Evolutionary conservation across 2,113 vertebrate genomes (phyloP).

Genomic region (Vulpes vulpes): DNA sequence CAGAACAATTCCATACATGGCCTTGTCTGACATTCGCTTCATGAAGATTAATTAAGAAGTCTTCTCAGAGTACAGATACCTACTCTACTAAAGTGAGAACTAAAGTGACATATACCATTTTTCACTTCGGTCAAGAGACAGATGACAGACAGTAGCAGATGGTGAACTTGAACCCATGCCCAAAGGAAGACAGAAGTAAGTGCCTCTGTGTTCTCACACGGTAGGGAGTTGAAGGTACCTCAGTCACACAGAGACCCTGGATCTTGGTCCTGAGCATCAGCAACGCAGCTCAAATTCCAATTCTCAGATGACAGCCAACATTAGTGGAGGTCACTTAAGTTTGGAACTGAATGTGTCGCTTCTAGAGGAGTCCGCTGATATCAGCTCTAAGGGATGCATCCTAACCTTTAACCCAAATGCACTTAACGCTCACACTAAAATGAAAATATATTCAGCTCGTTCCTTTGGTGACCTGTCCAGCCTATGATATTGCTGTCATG

Average conservation of each 20-base stretch:
- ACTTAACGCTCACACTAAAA: background rate
- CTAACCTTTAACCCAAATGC: background rate
- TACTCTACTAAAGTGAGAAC: background rate
- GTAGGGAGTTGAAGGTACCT: background rate
- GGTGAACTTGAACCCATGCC: background rate
- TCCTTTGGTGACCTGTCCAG: background rate
- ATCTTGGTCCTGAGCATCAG: background rate
- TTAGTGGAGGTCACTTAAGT: too few relatives aligned
- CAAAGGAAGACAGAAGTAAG: background rate
- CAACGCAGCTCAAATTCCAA: background rate
- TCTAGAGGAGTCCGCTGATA: background rate
- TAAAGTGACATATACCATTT: constrained; percentile 57
- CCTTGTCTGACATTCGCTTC: background rate
- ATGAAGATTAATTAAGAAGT: constrained; percentile 75
- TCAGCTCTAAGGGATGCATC: background rate
- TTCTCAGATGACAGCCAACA: background rate
- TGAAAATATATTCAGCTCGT: background rate
- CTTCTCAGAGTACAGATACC: constrained; percentile 31
- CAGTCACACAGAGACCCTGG: background rate
- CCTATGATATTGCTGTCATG: background rate
- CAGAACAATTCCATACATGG: background rate
- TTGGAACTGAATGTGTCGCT: background rate
- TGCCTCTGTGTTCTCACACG: background rate
- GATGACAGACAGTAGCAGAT: constrained; percentile 57
- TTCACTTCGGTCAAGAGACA: constrained; percentile 67